A percentile compares a stretch with the other conserved stretches of the same genome.
phyloP scores from a whole-genome alignment of 2,888 invertebrate genomes.

The Gymnoscelis rufifasciata region DNA sequence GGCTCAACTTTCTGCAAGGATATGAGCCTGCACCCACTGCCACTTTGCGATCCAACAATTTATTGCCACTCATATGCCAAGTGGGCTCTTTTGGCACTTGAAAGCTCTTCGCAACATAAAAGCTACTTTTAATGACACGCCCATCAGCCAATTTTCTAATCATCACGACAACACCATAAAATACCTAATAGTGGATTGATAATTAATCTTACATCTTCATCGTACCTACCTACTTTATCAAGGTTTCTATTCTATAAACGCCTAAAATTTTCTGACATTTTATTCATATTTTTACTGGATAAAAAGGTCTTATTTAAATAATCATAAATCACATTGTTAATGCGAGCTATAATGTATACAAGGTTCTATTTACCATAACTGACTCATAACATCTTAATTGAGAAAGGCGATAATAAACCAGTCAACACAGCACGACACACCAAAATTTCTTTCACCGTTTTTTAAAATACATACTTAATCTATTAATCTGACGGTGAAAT shows the following conservation, averaged over 20 bases:
- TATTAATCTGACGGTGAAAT: neutral
- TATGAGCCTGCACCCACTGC: constrained; percentile 25
- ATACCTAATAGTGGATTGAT: no score
- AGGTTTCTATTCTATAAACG: no score
- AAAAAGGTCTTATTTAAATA: no score
- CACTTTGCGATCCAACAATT: neutral
- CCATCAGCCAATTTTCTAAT: constrained; percentile 3
- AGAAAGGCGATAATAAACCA: neutral
- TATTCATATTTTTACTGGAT: no score
- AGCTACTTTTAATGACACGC: no score
- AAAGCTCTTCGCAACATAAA: no score
- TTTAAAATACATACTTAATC: no score
- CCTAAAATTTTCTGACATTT: no score
- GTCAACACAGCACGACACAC: neutral
- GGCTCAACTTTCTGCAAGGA: constrained; percentile 46
- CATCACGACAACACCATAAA: no score
- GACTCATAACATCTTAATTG: neutral
- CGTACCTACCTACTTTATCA: no score
- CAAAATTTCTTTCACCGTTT: no score
- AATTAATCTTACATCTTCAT: no score
- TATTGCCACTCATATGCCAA: constrained; percentile 3
- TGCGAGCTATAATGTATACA: neutral
- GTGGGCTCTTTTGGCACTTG: neutral
- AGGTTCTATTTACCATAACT: constrained; percentile 2
- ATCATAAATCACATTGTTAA: neutral